A percentile compares a stretch with the other conserved stretches of the same genome.
Conservation (phyloP, 1,140 invertebrate genomes). For the Drosophila lowei region DNA sequence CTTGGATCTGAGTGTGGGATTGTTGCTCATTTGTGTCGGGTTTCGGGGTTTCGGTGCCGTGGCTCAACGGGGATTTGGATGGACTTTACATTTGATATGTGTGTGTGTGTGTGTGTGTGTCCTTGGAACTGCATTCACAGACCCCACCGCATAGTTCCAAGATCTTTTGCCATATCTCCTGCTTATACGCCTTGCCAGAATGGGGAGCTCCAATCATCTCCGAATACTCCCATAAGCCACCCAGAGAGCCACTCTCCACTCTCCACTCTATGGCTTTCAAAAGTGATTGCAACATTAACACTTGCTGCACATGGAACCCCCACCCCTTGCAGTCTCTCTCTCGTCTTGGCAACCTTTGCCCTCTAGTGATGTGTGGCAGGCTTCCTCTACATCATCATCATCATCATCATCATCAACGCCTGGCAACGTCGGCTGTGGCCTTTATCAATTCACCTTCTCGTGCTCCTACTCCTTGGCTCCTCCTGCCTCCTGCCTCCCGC, state of each 20-base stretch:
- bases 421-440: slow-evolving; percentile 46
- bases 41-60: slow-evolving; percentile 37
- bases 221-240: slow-evolving; percentile 20
- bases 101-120: slow-evolving; percentile 8
- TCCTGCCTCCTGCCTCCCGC: slow-evolving; percentile 14
- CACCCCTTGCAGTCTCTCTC: slow-evolving; percentile 11
- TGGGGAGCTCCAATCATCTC: slow-evolving; percentile 7
- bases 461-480: slow-evolving; percentile 35
- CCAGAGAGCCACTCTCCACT: slow-evolving; percentile 27
- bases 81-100: slow-evolving; percentile 32
- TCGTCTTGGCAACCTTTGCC: slow-evolving; percentile 29
- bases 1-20: slow-evolving; percentile 8
- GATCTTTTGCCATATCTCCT: neutral
- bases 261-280: slow-evolving; percentile 16
- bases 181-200: slow-evolving; percentile 2
- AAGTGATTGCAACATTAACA: slow-evolving; percentile 49
- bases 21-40: slow-evolving; percentile 51
- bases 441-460: slow-evolving; percentile 63
- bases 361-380: slow-evolving; percentile 42
- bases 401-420: slow-evolving; percentile 64
- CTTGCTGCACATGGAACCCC: slow-evolving; percentile 50
- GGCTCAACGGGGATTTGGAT: slow-evolving; percentile 51
- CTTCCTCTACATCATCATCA: slow-evolving; percentile 29
- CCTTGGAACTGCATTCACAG: neutral
- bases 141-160: no score